Conservation (phyloP, 30 jellyfish, hydroid and myxozoan genomes). For the Aurelia aurita region DNA sequence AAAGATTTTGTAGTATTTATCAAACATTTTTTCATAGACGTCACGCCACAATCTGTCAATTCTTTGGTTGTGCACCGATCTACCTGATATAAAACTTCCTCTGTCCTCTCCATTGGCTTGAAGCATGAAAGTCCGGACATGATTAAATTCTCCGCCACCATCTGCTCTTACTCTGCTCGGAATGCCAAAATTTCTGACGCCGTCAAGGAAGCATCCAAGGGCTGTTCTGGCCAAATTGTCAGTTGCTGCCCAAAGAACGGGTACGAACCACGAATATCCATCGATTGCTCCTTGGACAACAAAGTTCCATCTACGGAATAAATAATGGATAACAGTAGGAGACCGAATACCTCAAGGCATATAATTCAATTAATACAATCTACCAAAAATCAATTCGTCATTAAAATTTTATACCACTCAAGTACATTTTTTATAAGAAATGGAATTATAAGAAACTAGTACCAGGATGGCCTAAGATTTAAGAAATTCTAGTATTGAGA, state of each 20-base stretch:
- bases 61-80: constrained; percentile 56
- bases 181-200: constrained; percentile 30
- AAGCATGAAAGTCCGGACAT: constrained; percentile 52
- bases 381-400: too few relatives aligned
- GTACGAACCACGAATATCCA: constrained; percentile 40
- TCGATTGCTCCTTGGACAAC: constrained; percentile 60
- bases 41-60: constrained; percentile 58
- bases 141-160: constrained; percentile 50
- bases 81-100: constrained; percentile 63
- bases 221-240: constrained; percentile 60
- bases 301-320: constrained; percentile 58
- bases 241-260: neutral
- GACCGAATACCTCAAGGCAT: too few relatives aligned
- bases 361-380: too few relatives aligned
- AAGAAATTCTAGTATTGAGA: too few relatives aligned
- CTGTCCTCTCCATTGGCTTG: constrained; percentile 22
- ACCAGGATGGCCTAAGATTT: too few relatives aligned
- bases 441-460: too few relatives aligned
- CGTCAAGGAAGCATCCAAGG: constrained; percentile 20
- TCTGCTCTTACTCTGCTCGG: constrained; percentile 65
- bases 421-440: too few relatives aligned
- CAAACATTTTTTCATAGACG: constrained; percentile 24
- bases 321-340: too few relatives aligned
- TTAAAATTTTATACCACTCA: too few relatives aligned
- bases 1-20: constrained; percentile 22